Base-by-base conservation (phyloP, 2,797 vertebrate species). In the Chrosomus eos region DNA sequence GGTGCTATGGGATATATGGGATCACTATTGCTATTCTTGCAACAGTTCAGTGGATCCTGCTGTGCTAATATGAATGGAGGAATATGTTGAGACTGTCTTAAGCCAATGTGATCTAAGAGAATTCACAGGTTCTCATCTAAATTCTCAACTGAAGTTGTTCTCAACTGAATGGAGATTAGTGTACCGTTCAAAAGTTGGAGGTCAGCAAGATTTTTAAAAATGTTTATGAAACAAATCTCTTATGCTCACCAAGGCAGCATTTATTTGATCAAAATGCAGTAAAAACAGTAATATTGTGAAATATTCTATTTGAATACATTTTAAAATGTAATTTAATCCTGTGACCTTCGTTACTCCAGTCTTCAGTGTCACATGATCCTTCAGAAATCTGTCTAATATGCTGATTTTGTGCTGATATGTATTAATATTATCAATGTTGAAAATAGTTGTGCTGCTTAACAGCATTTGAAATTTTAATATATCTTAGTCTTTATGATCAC, bases 81-180 rank as follows among this genome's bases (percentile, higher is more conserved):
- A 73, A 28, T 38, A 48, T 14, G 33, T 66, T 55, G 13, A 58
- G 26, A 64, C 60, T 6, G 26, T 28, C 26, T 62, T 14, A 43
- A 18, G 55, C 13, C 40, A 70, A 70, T 53, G 45, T 51, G 51
- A 76, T 58, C 60, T 75, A 80, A 62, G 33, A 62, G 21, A 43
- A 36, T 26, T 40, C 11, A 72, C 40, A 74, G 28, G 75, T 45
- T 51, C 55, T 76, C 21, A 31, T 73, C 26, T 53, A 31, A 36
- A 53, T 33, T 53, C 36, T 23, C 26, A 62, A 21, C 4, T 26
- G 7, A 55, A 70, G 23, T 26, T n/a, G n/a, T 33, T 53, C 36
- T 23, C 26, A 62, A 21, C 4, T 26, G 7, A 55, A 64, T 14
- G 10, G 23, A 78, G 10, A 3, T 16, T 60, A 60, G n/a, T 11